phyloP scores from a whole-genome alignment of 2,888 invertebrate genomes.

The Xiphydria camelus region DNA sequence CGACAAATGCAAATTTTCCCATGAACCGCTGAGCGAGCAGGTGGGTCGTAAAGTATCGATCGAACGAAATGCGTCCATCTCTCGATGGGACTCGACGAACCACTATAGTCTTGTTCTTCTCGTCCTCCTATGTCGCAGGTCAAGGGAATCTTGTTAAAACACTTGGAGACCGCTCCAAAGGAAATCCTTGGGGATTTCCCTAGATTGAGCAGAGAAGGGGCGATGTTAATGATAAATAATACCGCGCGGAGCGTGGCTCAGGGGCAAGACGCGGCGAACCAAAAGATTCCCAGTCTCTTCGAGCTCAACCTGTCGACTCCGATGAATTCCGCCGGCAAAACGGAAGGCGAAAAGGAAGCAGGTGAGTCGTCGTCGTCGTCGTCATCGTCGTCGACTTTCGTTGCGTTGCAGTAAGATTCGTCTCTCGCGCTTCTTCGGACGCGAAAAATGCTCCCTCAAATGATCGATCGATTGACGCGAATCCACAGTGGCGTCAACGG shows the following conservation, averaged over 20 bases:
- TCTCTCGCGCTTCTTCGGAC: no score
- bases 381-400: not conserved
- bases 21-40: conserved; percentile 83
- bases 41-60: no score
- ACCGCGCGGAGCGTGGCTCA: conserved; percentile 48
- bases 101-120: not conserved
- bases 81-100: not conserved
- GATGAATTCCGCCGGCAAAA: conserved; percentile 28
- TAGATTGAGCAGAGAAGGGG: conserved; percentile 77
- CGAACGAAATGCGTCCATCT: not conserved
- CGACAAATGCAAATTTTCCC: conserved; percentile 93
- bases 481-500: no score
- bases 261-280: conserved; percentile 40
- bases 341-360: conserved; percentile 37
- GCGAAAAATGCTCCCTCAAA: no score
- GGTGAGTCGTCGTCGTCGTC: conserved; percentile 26
- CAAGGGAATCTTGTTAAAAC: conserved; percentile 63
- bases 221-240: conserved; percentile 62
- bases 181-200: conserved; percentile 91
- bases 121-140: conserved; percentile 36
- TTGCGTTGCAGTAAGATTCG: no score
- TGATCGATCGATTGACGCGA: no score
- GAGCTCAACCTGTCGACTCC: conserved; percentile 53
- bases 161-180: conserved; percentile 88
- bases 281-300: conserved; percentile 57